phyloP scores from a whole-genome alignment of 2,888 invertebrate genomes.

The Branchipolynoe longqiensis region DNA sequence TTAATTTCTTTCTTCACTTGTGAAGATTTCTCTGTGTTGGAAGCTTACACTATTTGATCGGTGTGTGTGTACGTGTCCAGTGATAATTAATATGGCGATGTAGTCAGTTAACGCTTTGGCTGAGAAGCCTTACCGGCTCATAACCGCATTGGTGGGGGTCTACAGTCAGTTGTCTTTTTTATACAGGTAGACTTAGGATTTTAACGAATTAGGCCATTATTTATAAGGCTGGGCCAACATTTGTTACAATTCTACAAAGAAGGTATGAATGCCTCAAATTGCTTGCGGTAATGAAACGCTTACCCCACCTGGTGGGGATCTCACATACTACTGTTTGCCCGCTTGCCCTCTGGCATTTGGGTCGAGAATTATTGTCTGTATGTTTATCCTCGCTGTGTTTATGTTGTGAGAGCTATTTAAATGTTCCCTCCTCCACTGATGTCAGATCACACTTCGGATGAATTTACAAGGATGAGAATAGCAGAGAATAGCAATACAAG shows the following conservation, averaged over 20 bases:
- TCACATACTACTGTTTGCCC: background rate
- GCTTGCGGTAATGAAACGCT: conserved; percentile 7
- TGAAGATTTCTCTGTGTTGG: background rate
- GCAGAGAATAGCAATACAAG: conserved; percentile 31
- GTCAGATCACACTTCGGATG: background rate
- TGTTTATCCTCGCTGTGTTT: conserved; percentile 46
- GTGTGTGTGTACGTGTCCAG: conserved; percentile 45
- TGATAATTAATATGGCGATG: conserved; percentile 13
- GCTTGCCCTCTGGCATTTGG: conserved; percentile 6
- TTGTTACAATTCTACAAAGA: conserved; percentile 34
- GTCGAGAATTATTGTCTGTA: conserved; percentile 20
- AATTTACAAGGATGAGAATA: conserved; percentile 5
- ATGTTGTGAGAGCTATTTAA: conserved; percentile 46
- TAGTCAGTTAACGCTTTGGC: conserved; percentile 23
- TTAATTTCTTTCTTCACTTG: background rate
- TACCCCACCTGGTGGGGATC: background rate
- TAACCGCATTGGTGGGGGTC: background rate
- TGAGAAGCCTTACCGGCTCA: too few relatives aligned
- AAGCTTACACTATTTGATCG: conserved; percentile 12
- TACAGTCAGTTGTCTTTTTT: conserved; percentile 3
- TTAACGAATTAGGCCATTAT: conserved; percentile 6
- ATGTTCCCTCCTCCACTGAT: conserved; percentile 38
- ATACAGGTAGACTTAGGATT: conserved; percentile 29
- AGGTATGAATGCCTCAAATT: conserved; percentile 2
- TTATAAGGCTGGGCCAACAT: conserved; percentile 47